Evolutionary conservation across 2,113 vertebrate species (phyloP), one percentile per base, ranked within the genome.

Genomic region (Callaeas wilsoni): DNA sequence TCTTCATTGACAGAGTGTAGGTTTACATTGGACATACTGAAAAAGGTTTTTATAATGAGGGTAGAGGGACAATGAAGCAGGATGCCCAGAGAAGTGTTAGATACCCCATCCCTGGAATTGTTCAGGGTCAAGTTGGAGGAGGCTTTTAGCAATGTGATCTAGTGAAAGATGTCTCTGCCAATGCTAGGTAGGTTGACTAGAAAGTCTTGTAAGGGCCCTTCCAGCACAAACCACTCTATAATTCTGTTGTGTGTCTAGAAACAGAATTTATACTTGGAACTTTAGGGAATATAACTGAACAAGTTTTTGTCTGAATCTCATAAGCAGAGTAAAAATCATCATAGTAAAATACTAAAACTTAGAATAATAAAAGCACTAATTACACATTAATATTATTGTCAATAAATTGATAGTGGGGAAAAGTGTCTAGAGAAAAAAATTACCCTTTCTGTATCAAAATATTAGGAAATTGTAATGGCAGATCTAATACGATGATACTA

Each of bases 251-350:
- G 19, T 41, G 32, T 27, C 46, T 80, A 23, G 18, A 64, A 91
- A 81, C 7, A 47, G 47, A 26, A 7, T 49, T 69, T 23, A 33
- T 64, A 29, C 16, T 37, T 77, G 33, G 23, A 77, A 35, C 35
- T 30, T 57, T 16, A 75, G 9, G 29, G 20, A 63, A 55, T 55
- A 18, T 70, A 25, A 59, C 12, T 0, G 0, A 46, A 69, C 0
- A 32, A 18, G 10, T 7, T 67, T 44, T 39, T 52, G 7, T 86
- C 33, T 52, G 21, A 65, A 67, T 62, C 13, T 76, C n/a, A 41
- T 44, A 76, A 69, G 7, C 16, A 56, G 6, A 52, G 23, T 35
- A 52, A 64, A 73, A 76, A 60, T 69, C 7, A 26, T 77, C 25
- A 25, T 56, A 41, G 39, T 6, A 10, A 53, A 70, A 37, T 12